Evolutionary conservation across 2,113 vertebrate species (phyloP).

Genomic region (Alethe diademata): DNA sequence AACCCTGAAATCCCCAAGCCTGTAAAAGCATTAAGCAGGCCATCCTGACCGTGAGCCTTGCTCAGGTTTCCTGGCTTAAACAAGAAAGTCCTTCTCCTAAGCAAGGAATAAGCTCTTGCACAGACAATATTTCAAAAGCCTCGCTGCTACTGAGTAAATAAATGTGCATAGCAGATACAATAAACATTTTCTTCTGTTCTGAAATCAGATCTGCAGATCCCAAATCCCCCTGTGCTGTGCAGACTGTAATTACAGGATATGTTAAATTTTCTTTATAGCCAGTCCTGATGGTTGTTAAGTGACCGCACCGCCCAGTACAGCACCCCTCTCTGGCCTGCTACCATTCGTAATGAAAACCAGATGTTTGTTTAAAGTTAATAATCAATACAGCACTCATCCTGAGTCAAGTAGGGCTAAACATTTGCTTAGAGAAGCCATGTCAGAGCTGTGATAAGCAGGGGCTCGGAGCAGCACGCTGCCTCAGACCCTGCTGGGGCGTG

Average conservation of each 20-base stretch:
- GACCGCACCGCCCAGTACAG: conserved; percentile 75
- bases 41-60: not conserved
- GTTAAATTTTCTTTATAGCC: conserved; percentile 85
- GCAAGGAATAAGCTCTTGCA: conserved; percentile 19
- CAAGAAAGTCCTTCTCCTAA: conserved; percentile 58
- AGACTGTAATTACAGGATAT: conserved; percentile 86
- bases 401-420: conserved; percentile 81
- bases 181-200: conserved; percentile 78
- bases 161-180: conserved; percentile 73
- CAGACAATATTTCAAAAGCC: conserved; percentile 61
- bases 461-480: conserved; percentile 55
- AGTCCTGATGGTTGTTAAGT: conserved; percentile 78
- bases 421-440: conserved; percentile 85
- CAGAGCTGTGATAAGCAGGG: conserved; percentile 72
- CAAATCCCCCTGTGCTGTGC: conserved; percentile 69
- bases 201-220: conserved; percentile 77
- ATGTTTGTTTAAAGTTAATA: conserved; percentile 86
- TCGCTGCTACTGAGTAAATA: conserved; percentile 70
- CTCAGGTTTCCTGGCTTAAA: conserved; percentile 52
- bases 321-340: conserved; percentile 76
- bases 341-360: conserved; percentile 85
- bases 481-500: conserved; percentile 63
- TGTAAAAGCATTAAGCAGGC: conserved; percentile 67
- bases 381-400: conserved; percentile 82
- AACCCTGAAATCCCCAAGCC: conserved; percentile 33